phyloP scores from a whole-genome alignment of 2,888 invertebrate genomes.

The Podabrus alpinus region DNA sequence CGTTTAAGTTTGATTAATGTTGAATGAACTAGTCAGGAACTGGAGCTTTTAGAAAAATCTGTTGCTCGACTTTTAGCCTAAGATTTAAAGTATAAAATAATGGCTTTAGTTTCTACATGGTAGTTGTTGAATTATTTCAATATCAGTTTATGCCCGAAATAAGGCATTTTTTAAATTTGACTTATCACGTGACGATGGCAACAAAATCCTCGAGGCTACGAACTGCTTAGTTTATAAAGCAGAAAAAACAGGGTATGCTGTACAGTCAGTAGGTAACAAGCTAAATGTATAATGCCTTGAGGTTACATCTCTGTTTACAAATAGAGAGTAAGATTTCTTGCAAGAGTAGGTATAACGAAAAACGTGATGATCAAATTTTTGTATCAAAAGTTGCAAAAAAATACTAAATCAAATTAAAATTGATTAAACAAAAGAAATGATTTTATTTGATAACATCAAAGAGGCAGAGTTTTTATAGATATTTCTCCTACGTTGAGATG shows the following conservation, averaged over 20 bases:
- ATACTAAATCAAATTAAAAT: not conserved
- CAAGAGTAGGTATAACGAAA: not conserved
- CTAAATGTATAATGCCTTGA: not conserved
- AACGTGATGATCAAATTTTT: not conserved
- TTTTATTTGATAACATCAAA: not conserved
- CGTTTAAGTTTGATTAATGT: constrained; percentile 2
- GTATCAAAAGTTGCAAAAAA: not conserved
- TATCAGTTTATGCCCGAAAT: not conserved
- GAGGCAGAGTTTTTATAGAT: not conserved
- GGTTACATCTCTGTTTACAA: not conserved
- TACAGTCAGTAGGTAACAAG: not conserved
- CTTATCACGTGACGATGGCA: not conserved
- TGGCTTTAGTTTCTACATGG: not conserved
- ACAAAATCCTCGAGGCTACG: not conserved
- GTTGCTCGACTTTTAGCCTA: not conserved
- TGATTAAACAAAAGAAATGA: not conserved
- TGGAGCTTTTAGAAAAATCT: not conserved
- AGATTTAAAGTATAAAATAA: not conserved
- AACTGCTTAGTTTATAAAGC: not conserved
- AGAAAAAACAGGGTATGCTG: not conserved
- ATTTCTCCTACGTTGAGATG: too few species aligned
- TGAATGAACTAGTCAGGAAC: not conserved
- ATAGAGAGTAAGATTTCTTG: not conserved
- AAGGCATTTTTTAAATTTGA: not conserved
- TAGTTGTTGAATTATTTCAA: not conserved